These are phyloP conservation scores for Daubentonia madagascariensis DNA, from an alignment of 2,113 vertebrate genomes.

Conservation along the genomic window DNA sequence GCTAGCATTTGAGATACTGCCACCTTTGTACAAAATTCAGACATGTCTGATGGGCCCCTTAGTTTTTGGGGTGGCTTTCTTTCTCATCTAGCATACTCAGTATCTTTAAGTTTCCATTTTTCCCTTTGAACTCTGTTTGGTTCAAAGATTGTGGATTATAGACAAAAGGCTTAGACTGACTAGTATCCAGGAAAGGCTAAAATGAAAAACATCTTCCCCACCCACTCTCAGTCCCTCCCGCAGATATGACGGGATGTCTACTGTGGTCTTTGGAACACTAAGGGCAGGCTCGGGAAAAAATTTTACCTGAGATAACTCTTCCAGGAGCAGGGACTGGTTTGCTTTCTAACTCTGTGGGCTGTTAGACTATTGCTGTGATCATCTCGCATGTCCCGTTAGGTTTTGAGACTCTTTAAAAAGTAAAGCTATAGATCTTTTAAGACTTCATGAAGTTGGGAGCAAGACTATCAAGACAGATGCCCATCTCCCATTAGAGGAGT, in stretches of 20 bases:
- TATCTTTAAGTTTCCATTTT: background rate
- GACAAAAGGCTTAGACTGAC: background rate
- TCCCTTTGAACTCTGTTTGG: background rate
- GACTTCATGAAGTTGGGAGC: background rate
- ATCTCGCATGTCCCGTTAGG: background rate
- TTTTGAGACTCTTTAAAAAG: background rate
- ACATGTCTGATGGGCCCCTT: fast-evolving
- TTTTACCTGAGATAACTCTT: background rate
- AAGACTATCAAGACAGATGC: background rate
- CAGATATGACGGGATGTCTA: background rate
- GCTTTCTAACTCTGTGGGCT: background rate
- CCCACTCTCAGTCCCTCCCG: background rate
- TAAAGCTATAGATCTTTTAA: background rate
- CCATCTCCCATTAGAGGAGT: fast-evolving
- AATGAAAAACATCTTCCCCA: background rate
- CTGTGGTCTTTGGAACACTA: background rate
- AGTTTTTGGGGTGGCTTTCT: background rate
- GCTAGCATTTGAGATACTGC: background rate
- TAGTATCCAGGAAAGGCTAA: background rate
- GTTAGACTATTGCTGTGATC: background rate
- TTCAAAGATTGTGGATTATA: background rate
- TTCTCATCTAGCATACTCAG: background rate
- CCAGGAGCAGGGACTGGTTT: background rate
- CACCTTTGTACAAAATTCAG: background rate
- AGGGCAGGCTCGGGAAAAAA: background rate